These are phyloP conservation scores for Eubucco bourcierii DNA, from an alignment of 2,113 vertebrate genomes.

Conservation along the genomic window DNA sequence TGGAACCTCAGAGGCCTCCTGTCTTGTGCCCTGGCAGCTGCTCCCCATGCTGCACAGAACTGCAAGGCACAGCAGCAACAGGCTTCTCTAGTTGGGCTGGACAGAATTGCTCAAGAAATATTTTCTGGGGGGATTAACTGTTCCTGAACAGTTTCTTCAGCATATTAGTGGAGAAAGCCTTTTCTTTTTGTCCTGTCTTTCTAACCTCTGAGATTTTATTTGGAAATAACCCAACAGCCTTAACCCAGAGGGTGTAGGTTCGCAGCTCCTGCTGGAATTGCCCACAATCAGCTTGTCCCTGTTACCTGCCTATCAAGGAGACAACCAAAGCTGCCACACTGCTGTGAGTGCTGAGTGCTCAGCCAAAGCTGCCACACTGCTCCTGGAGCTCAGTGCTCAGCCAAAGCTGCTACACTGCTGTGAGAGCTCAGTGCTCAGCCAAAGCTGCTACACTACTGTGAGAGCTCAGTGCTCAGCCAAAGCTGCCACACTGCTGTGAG, in stretches of 20 bases:
- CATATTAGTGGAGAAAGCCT: not conserved
- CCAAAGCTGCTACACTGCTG: too few species aligned
- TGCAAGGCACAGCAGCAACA: not conserved
- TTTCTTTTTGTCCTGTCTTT: not conserved
- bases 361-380: too few species aligned
- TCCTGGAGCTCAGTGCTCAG: too few species aligned
- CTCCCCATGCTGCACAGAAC: not conserved
- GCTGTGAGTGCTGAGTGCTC: too few species aligned
- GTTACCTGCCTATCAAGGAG: not conserved
- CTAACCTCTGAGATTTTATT: not conserved
- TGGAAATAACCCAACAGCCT: not conserved
- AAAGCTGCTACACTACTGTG: too few species aligned
- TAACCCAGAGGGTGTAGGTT: not conserved
- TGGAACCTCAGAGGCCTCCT: not conserved
- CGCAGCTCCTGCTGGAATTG: not conserved
- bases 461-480: too few species aligned
- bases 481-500: too few species aligned
- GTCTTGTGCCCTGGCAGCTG: not conserved
- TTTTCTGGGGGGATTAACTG: conserved; percentile 38
- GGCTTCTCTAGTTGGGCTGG: not conserved
- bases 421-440: not conserved
- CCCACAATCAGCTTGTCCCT: not conserved
- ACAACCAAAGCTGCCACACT: not conserved
- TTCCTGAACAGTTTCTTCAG: conserved; percentile 36
- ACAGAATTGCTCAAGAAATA: conserved; percentile 38